Percentiles rank a stretch among this genome's conserved stretches.
These are phyloP conservation scores for Catharus fuscescens DNA, from an alignment of 2,113 vertebrate species.

Conservation along the genomic window DNA sequence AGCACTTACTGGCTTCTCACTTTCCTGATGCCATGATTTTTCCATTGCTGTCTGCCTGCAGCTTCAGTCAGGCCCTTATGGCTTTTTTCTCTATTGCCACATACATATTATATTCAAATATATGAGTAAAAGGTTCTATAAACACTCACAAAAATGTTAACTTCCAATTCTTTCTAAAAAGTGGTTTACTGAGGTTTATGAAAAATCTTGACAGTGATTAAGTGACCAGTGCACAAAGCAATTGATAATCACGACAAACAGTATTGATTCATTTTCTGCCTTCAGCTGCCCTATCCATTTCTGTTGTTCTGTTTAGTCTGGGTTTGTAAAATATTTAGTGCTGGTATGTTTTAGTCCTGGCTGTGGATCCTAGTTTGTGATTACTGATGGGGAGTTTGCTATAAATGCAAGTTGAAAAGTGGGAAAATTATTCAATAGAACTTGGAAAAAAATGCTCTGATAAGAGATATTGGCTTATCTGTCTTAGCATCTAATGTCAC, in stretches of 20 bases:
- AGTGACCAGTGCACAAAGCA: background rate
- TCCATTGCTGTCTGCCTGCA: background rate
- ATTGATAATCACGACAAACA: background rate
- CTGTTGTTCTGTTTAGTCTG: background rate
- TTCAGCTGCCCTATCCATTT: background rate
- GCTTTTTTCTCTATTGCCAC: background rate
- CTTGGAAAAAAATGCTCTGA: background rate
- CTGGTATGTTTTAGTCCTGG: background rate
- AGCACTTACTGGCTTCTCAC: background rate
- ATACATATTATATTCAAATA: background rate
- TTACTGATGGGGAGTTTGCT: background rate
- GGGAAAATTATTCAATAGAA: background rate
- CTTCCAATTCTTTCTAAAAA: background rate
- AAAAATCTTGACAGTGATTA: background rate
- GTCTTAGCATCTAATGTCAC: background rate
- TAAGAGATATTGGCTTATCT: background rate
- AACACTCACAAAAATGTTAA: background rate
- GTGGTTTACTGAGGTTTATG: background rate
- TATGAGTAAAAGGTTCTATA: background rate
- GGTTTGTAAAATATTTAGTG: background rate
- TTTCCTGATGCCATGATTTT: background rate
- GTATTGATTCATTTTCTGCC: background rate
- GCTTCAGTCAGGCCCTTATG: background rate
- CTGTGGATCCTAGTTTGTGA: background rate
- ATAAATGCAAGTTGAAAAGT: background rate